These are phyloP conservation scores for Eospalax fontanierii DNA, from an alignment of 2,797 vertebrate genomes.

Conservation along the genomic window DNA sequence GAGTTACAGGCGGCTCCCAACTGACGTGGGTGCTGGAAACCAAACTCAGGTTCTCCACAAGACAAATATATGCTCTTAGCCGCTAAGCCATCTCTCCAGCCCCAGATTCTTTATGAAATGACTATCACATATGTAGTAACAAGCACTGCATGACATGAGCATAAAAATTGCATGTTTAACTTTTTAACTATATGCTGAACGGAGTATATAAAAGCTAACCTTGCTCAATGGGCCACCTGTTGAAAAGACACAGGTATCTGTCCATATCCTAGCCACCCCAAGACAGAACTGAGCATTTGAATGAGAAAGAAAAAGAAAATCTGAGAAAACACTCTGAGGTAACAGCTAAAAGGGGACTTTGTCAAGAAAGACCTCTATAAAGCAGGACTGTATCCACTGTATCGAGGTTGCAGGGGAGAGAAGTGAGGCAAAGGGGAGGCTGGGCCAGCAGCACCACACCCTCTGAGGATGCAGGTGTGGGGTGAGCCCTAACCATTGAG, in stretches of 20 bases:
- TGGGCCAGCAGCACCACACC: neutral
- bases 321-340: neutral
- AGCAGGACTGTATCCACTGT: neutral
- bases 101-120: neutral
- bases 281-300: neutral
- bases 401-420: neutral
- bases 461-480: neutral
- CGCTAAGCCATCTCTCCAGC: too few species aligned
- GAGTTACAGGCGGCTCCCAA: too few species aligned
- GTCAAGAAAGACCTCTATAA: neutral
- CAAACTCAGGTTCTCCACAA: too few species aligned
- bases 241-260: neutral
- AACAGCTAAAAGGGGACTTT: neutral
- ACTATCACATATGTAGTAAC: neutral
- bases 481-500: neutral
- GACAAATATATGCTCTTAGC: too few species aligned
- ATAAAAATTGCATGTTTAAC: too few species aligned
- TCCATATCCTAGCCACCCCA: neutral
- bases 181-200: too few species aligned
- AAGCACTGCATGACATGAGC: neutral
- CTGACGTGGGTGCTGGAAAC: too few species aligned
- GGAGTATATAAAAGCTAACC: neutral
- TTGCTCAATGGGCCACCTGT: neutral
- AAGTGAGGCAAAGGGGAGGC: neutral
- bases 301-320: neutral